Conservation (phyloP, 2,797 vertebrate genomes). For the Phalloptychus januarius region DNA sequence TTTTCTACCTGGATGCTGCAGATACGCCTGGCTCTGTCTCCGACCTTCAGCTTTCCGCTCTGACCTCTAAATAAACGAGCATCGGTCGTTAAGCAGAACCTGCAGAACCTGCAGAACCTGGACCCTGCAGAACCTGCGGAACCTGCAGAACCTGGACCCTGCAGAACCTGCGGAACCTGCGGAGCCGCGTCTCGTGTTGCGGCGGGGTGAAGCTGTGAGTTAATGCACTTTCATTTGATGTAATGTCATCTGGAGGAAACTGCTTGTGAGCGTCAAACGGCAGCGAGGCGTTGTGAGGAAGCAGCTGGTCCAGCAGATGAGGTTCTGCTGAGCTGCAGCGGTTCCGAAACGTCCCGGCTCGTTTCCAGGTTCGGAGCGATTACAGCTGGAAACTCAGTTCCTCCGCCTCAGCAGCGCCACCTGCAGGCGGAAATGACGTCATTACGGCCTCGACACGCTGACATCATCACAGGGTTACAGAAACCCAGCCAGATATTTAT, state of each 20-base stretch:
- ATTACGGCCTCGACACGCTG: too few species aligned
- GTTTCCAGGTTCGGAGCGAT: slow-evolving; percentile 7
- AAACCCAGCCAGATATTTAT: background rate
- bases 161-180: slow-evolving; percentile 41
- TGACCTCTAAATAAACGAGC: too few species aligned
- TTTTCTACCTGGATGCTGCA: too few species aligned
- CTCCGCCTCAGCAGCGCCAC: too few species aligned
- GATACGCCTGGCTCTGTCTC: too few species aligned
- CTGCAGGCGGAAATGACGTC: too few species aligned
- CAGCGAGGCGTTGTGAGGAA: slow-evolving; percentile 63
- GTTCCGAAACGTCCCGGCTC: slow-evolving; percentile 25
- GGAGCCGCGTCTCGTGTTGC: slow-evolving; percentile 53
- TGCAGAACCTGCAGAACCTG: too few species aligned
- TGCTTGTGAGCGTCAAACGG: slow-evolving; percentile 66
- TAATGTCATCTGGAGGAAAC: slow-evolving; percentile 78
- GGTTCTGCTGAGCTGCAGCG: slow-evolving; percentile 12
- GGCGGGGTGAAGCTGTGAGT: slow-evolving; percentile 57
- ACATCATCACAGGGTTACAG: too few species aligned
- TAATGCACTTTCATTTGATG: slow-evolving; percentile 70
- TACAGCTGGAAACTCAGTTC: too few species aligned
- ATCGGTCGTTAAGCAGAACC: slow-evolving; percentile 9
- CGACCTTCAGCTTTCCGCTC: too few species aligned
- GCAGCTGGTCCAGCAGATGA: slow-evolving; percentile 75
- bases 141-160: too few species aligned
- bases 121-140: slow-evolving; percentile 42